phyloP scores from a whole-genome alignment of 1,140 invertebrate species.

The Neodiprion fabricii region DNA sequence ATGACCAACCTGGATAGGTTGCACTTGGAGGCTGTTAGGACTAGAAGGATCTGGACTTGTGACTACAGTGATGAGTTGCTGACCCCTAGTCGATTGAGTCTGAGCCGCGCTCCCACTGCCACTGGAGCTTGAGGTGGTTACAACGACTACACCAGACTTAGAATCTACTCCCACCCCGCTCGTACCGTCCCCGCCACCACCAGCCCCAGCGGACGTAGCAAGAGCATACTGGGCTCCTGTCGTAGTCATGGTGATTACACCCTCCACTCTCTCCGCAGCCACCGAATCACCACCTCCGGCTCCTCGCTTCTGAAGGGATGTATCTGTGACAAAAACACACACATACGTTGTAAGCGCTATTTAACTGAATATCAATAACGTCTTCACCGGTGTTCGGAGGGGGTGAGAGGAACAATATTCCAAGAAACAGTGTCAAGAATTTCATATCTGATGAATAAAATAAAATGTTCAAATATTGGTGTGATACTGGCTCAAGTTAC shows the following conservation, averaged over 20 bases:
- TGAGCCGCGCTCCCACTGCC: slow-evolving; percentile 48
- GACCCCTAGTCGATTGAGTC: slow-evolving; percentile 51
- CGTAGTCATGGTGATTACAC: slow-evolving; percentile 61
- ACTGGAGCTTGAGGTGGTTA: slow-evolving; percentile 57
- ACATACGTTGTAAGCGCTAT: slow-evolving; percentile 10
- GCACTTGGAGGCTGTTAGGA: slow-evolving; percentile 49
- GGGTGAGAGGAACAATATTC: not conserved
- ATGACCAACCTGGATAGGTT: slow-evolving; percentile 57
- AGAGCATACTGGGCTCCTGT: slow-evolving; percentile 61
- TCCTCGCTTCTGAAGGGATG: slow-evolving; percentile 49
- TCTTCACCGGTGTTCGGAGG: slow-evolving; percentile 23
- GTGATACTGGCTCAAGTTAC: too few relatives aligned
- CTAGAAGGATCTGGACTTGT: slow-evolving; percentile 57
- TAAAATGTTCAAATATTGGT: too few relatives aligned
- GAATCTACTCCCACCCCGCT: slow-evolving; percentile 53
- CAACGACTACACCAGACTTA: slow-evolving; percentile 57
- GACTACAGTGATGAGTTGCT: slow-evolving; percentile 59
- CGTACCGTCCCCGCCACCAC: slow-evolving; percentile 51
- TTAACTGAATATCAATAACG: slow-evolving; percentile 43
- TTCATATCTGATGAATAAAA: too few relatives aligned
- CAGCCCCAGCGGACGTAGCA: slow-evolving; percentile 55
- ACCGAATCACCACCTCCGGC: slow-evolving; percentile 46
- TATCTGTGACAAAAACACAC: slow-evolving; percentile 40
- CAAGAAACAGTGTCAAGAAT: not conserved
- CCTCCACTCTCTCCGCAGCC: slow-evolving; percentile 51